Evolutionary conservation across 2,797 vertebrate species (phyloP).

Genomic region (Rhincodon typus): DNA sequence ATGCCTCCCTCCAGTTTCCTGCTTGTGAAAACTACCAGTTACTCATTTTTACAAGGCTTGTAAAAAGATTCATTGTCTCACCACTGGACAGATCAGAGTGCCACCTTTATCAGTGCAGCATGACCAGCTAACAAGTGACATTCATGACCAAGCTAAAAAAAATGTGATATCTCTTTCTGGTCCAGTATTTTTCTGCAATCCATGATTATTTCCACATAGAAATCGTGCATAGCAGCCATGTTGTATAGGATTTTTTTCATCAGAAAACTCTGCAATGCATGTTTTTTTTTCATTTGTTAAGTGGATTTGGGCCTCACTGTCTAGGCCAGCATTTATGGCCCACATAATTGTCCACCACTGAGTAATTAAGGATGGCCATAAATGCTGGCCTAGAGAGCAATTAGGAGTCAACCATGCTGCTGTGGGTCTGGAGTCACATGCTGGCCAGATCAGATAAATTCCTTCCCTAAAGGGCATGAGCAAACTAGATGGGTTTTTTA

Average conservation of each 20-base stretch:
- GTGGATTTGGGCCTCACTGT: no score
- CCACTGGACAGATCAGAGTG: neutral
- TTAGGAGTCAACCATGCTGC: no score
- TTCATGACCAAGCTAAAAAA: neutral
- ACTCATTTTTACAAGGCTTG: neutral
- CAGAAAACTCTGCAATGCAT: neutral
- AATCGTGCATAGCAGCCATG: neutral
- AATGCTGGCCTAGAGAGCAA: no score
- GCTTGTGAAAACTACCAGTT: neutral
- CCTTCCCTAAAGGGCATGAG: no score
- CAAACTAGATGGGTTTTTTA: no score
- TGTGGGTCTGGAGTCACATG: no score
- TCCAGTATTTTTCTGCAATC: neutral
- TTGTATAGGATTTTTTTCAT: neutral
- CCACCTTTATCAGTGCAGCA: neutral
- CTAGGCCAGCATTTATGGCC: no score
- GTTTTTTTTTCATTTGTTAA: no score
- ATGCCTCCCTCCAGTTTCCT: neutral
- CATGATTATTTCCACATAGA: neutral
- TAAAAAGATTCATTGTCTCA: neutral
- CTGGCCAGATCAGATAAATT: no score
- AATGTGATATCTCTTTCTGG: neutral
- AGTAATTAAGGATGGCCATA: no score
- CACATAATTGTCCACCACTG: no score
- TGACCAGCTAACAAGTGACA: neutral